These are phyloP conservation scores for Acrobasis suavella DNA, from an alignment of 2,888 invertebrate species.

Conservation along the genomic window DNA sequence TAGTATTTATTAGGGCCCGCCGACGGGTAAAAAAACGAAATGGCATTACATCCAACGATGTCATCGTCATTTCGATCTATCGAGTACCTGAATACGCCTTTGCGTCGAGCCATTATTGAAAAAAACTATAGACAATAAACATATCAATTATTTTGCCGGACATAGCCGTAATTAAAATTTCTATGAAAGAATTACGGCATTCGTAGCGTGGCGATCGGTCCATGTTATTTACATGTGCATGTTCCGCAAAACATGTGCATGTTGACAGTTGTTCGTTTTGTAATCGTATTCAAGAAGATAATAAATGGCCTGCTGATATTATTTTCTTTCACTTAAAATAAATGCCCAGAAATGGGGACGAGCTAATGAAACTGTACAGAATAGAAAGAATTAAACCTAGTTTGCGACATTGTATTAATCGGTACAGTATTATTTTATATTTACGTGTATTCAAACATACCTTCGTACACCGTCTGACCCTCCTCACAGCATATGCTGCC, in stretches of 20 bases:
- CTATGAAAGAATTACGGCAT: conserved; percentile 36
- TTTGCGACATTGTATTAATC: too few species aligned
- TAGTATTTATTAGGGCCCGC: conserved; percentile 52
- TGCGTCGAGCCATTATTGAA: too few species aligned
- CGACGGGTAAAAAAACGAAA: conserved; percentile 55
- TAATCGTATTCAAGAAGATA: conserved; percentile 10
- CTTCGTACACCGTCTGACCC: too few species aligned
- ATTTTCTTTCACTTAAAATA: not conserved
- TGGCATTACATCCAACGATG: conserved; percentile 65
- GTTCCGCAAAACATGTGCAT: conserved; percentile 11
- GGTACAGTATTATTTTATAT: too few species aligned
- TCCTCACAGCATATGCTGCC: too few species aligned
- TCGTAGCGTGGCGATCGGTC: conserved; percentile 26
- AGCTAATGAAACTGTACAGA: too few species aligned
- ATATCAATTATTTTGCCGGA: conserved; percentile 50
- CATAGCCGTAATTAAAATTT: conserved; percentile 48
- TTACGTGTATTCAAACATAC: too few species aligned
- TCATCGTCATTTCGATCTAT: conserved; percentile 55
- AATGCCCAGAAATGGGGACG: too few species aligned
- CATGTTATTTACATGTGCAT: conserved; percentile 3
- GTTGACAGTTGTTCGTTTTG: conserved; percentile 19
- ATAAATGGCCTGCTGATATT: conserved; percentile 2
- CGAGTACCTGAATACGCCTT: conserved; percentile 16
- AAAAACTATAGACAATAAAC: conserved; percentile 36
- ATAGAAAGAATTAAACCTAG: too few species aligned